These are phyloP conservation scores for Mechanitis messenoides DNA, from an alignment of 2,888 invertebrate genomes.

Conservation along the genomic window DNA sequence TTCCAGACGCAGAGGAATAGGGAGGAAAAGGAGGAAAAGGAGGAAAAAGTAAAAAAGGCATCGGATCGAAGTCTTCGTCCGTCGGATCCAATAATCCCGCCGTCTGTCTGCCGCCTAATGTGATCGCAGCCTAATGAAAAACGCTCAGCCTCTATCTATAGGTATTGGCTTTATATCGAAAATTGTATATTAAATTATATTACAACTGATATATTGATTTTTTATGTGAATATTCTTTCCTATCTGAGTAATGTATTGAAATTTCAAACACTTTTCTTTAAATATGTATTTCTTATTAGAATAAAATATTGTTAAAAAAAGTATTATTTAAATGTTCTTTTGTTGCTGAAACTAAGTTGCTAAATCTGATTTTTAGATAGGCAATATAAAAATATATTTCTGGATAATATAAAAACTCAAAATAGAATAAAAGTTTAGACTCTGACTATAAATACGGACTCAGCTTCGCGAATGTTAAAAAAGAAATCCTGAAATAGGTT, in stretches of 20 bases:
- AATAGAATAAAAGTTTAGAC: background rate
- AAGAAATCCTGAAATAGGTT: conserved; percentile 72
- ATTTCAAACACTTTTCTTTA: too few relatives aligned
- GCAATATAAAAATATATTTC: background rate
- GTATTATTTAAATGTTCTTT: too few relatives aligned
- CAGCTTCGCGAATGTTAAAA: conserved; percentile 62
- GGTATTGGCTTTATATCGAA: conserved; percentile 24
- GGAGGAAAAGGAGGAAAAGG: conserved; percentile 41
- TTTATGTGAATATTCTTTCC: too few relatives aligned
- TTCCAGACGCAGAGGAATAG: conserved; percentile 63
- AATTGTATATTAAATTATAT: background rate
- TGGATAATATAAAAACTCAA: background rate
- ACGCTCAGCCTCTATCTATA: conserved; percentile 51
- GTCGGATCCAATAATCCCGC: conserved; percentile 76
- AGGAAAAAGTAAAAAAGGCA: conserved; percentile 57
- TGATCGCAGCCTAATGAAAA: conserved; percentile 76
- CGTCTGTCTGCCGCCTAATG: conserved; percentile 75
- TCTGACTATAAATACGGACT: conserved; percentile 51
- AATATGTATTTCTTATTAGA: too few relatives aligned
- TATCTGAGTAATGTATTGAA: too few relatives aligned
- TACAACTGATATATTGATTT: background rate
- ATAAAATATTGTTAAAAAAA: too few relatives aligned
- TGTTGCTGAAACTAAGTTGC: too few relatives aligned
- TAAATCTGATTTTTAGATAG: too few relatives aligned
- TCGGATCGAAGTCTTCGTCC: conserved; percentile 74